These are phyloP conservation scores for Muscicapa adusta DNA, from an alignment of 2,113 vertebrate genomes.

Conservation along the genomic window DNA sequence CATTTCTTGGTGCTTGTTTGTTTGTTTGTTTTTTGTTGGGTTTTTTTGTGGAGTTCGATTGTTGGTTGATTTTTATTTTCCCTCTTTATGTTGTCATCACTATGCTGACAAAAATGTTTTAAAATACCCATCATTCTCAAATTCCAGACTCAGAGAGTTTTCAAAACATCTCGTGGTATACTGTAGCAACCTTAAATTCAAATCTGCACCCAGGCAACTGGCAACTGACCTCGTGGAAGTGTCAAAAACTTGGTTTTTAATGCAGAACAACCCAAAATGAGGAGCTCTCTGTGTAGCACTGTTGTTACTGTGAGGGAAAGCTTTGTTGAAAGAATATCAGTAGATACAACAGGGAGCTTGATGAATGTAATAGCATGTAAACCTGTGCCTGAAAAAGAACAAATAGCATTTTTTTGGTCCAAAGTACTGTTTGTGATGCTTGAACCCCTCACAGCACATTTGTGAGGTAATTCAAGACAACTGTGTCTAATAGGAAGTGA, in stretches of 20 bases:
- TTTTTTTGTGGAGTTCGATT: background rate
- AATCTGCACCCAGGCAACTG: background rate
- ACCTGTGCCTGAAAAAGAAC: background rate
- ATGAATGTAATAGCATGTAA: background rate
- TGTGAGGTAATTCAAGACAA: background rate
- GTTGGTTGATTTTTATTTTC: background rate
- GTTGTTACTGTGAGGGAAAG: background rate
- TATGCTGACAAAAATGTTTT: background rate
- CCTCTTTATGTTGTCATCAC: background rate
- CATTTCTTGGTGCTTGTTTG: no score
- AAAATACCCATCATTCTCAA: background rate
- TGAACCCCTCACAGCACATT: background rate
- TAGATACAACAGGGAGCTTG: background rate
- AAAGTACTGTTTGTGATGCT: background rate
- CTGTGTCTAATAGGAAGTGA: background rate
- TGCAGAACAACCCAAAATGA: background rate
- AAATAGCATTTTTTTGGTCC: background rate
- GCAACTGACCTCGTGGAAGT: background rate
- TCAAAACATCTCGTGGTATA: background rate
- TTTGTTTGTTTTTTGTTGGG: no score
- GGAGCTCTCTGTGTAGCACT: background rate
- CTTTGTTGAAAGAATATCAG: background rate
- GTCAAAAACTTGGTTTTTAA: background rate
- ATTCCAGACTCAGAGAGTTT: background rate
- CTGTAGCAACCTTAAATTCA: background rate